phyloP scores from a whole-genome alignment of 2,888 invertebrate genomes.

The Eupsilia transversa region DNA sequence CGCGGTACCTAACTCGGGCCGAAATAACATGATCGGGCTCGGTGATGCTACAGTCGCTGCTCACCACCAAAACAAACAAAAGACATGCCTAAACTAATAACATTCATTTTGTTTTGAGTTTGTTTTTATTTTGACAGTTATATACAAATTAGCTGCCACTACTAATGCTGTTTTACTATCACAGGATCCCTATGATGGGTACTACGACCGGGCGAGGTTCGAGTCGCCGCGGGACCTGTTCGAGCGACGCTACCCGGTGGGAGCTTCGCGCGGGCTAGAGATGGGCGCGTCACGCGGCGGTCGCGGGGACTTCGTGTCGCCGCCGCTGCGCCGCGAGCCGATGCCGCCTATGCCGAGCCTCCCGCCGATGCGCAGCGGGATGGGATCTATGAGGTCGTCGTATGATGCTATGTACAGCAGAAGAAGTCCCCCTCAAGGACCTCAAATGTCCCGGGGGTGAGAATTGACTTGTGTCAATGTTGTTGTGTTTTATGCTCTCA shows the following conservation, averaged over 20 bases:
- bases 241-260: constrained; percentile 94
- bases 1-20: constrained; percentile 82
- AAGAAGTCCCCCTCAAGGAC: constrained; percentile 93
- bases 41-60: constrained; percentile 78
- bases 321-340: constrained; percentile 94
- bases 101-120: constrained; percentile 47
- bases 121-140: constrained; percentile 23
- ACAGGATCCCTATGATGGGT: constrained; percentile 94
- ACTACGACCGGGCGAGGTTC: constrained; percentile 94
- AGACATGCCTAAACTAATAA: constrained; percentile 24
- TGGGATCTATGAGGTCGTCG: constrained; percentile 93
- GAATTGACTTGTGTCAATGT: constrained; percentile 68
- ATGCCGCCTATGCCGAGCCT: constrained; percentile 95
- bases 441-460: constrained; percentile 90
- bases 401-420: constrained; percentile 96
- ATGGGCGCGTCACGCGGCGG: constrained; percentile 89
- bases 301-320: constrained; percentile 93
- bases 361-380: constrained; percentile 90
- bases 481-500: constrained; percentile 54
- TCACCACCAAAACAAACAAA: constrained; percentile 52
- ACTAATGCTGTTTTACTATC: constrained; percentile 46
- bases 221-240: constrained; percentile 95
- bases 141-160: neutral
- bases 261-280: constrained; percentile 89
- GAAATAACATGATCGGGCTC: constrained; percentile 74